A percentile compares a stretch with the other conserved stretches of the same genome.
phyloP scores from a whole-genome alignment of 1,140 invertebrate species.

The Mactra quadrangularis region DNA sequence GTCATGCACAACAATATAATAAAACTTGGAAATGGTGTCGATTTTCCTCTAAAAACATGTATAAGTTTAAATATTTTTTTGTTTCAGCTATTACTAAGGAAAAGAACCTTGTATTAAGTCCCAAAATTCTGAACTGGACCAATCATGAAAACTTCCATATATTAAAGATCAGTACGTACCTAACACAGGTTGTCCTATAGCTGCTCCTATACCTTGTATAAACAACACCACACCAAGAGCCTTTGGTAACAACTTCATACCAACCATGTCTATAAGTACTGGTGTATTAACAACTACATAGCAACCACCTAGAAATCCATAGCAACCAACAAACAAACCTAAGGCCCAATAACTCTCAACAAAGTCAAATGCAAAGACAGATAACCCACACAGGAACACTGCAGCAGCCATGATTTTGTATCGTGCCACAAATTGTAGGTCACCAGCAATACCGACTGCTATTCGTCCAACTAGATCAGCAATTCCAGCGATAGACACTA shows the following conservation, averaged over 20 bases:
- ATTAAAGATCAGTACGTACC: too few species aligned
- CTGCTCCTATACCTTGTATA: constrained; percentile 75
- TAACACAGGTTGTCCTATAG: constrained; percentile 75
- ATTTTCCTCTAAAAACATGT: too few species aligned
- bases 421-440: constrained; percentile 66
- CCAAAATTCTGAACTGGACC: too few species aligned
- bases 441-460: constrained; percentile 69
- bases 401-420: constrained; percentile 73
- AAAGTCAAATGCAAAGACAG: constrained; percentile 68
- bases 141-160: too few species aligned
- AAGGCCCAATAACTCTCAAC: constrained; percentile 67
- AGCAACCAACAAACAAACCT: constrained; percentile 68
- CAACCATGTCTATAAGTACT: constrained; percentile 77
- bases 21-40: too few species aligned
- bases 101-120: too few species aligned
- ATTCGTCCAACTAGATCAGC: constrained; percentile 75
- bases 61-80: too few species aligned
- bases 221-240: constrained; percentile 73
- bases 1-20: too few species aligned
- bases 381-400: constrained; percentile 65
- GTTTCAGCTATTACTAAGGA: too few species aligned
- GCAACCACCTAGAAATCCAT: constrained; percentile 76
- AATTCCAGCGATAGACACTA: constrained; percentile 74
- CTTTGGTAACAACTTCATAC: constrained; percentile 70
- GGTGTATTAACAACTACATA: constrained; percentile 71